Percentiles rank a stretch among this genome's conserved stretches.
These are phyloP conservation scores for Mirza zaza DNA, from an alignment of 2,113 vertebrate species.

Conservation along the genomic window DNA sequence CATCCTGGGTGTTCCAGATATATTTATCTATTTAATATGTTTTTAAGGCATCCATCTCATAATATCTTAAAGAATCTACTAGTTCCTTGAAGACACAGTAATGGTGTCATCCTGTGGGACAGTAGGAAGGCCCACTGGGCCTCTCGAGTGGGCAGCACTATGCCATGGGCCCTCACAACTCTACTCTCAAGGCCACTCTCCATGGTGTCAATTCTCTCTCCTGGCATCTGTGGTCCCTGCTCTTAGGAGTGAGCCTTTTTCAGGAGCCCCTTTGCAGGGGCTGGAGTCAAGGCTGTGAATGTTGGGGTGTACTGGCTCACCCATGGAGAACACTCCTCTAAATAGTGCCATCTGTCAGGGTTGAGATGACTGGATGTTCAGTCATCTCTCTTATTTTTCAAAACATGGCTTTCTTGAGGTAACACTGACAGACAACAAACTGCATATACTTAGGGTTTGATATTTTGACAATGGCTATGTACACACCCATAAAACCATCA, in stretches of 20 bases:
- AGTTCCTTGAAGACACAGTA: neutral
- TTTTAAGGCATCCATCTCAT: neutral
- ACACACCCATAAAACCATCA: neutral
- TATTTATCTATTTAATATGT: neutral
- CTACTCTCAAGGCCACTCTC: neutral
- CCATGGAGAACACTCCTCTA: neutral
- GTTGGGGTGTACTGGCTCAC: neutral
- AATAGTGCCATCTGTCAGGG: too few species aligned
- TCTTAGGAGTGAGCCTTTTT: neutral
- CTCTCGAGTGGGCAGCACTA: neutral
- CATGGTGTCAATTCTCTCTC: neutral
- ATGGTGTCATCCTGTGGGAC: too few species aligned
- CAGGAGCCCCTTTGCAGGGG: neutral
- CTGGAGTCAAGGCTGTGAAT: neutral
- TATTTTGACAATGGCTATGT: neutral
- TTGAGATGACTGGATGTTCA: neutral
- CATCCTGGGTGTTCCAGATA: neutral
- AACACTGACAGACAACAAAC: neutral
- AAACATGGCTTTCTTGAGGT: neutral
- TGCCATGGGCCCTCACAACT: neutral
- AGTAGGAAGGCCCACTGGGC: neutral
- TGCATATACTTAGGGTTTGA: neutral
- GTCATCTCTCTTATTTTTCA: neutral
- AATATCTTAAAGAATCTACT: neutral
- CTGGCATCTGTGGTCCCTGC: neutral